Conservation (phyloP, 2,113 vertebrate species). For the Heptranchias perlo region DNA sequence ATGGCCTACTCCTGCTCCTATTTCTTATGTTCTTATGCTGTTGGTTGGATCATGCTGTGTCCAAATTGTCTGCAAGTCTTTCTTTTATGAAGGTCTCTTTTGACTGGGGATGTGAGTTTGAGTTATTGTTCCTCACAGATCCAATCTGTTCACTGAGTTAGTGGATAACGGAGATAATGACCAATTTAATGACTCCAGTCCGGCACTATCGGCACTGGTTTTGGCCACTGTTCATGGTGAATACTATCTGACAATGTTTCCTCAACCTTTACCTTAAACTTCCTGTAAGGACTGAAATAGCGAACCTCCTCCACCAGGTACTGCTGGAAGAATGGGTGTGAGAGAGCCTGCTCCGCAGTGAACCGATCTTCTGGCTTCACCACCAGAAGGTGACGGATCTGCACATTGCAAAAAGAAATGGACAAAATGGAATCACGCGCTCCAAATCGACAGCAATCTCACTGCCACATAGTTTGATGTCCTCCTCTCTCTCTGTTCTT, state of each 20-base stretch:
- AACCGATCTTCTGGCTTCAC: constrained; percentile 72
- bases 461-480: neutral
- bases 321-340: constrained; percentile 93
- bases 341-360: constrained; percentile 72
- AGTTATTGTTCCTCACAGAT: neutral
- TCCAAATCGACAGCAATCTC: neutral
- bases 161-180: neutral
- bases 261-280: constrained; percentile 73
- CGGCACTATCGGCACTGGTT: neutral
- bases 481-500: neutral
- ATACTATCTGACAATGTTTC: neutral
- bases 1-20: too few relatives aligned
- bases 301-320: constrained; percentile 84
- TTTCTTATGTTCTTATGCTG: too few relatives aligned
- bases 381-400: constrained; percentile 87
- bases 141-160: neutral
- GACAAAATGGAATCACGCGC: neutral
- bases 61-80: too few relatives aligned
- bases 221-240: neutral
- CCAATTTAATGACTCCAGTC: neutral
- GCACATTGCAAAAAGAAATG: constrained; percentile 17
- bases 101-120: neutral
- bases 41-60: too few relatives aligned
- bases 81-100: neutral
- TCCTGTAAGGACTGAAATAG: constrained; percentile 83